phyloP scores from a whole-genome alignment of 1,140 invertebrate genomes.

The Scaptomyza pallida region DNA sequence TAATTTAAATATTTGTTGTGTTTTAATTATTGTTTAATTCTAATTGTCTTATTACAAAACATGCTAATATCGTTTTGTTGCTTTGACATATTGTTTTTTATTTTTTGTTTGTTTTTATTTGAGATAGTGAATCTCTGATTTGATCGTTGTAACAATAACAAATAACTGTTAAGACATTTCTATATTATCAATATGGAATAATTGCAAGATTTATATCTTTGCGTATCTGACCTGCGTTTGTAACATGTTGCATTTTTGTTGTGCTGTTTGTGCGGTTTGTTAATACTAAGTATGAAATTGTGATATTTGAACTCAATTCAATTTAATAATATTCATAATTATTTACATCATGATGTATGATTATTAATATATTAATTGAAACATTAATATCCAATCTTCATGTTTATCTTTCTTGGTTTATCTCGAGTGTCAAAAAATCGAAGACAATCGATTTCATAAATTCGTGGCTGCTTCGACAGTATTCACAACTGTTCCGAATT shows the following conservation, averaged over 20 bases:
- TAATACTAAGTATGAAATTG: constrained; percentile 64
- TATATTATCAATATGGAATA: constrained; percentile 25
- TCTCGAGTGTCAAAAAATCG: neutral
- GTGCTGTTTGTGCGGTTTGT: neutral
- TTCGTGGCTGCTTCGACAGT: constrained; percentile 53
- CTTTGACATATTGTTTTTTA: constrained; percentile 1
- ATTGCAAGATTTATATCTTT: constrained; percentile 22
- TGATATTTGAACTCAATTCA: constrained; percentile 74
- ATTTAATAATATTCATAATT: constrained; percentile 75
- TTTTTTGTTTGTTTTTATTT: neutral
- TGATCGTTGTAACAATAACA: constrained; percentile 11
- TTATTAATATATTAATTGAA: constrained; percentile 62
- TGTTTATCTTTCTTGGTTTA: constrained; percentile 4
- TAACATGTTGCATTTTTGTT: constrained; percentile 6
- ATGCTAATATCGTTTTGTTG: neutral
- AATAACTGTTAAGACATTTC: neutral
- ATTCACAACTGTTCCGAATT: constrained; percentile 25
- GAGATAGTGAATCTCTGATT: constrained; percentile 25
- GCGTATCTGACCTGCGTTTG: neutral
- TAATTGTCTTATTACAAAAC: constrained; percentile 21
- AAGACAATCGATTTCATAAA: constrained; percentile 58
- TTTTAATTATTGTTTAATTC: constrained; percentile 4
- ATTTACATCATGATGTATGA: constrained; percentile 70
- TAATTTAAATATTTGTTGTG: constrained; percentile 10
- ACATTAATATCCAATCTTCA: constrained; percentile 23